Percentiles rank a stretch among this genome's conserved stretches.
These are phyloP conservation scores for Zenarchopterus dispar DNA, from an alignment of 2,797 vertebrate genomes.

Conservation along the genomic window DNA sequence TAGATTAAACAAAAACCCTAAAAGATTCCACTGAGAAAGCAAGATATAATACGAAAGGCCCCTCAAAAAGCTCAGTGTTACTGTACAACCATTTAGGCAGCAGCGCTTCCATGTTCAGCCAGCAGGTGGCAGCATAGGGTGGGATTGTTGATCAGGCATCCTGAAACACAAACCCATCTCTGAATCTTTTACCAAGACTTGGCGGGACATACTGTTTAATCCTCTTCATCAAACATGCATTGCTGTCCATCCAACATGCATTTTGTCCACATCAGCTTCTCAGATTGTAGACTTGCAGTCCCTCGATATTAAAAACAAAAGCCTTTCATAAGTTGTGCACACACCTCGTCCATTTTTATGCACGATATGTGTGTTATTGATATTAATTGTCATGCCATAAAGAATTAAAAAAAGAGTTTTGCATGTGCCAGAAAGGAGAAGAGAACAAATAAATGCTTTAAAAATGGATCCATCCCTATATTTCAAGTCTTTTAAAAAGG, in stretches of 20 bases:
- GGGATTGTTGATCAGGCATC: background rate
- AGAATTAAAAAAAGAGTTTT: too few relatives aligned
- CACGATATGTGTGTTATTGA: background rate
- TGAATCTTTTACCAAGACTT: conserved; percentile 64
- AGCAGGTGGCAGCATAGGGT: conserved; percentile 59
- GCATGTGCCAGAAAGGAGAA: too few relatives aligned
- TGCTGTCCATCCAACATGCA: conserved; percentile 28
- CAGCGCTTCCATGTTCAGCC: conserved; percentile 27
- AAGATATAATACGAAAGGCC: background rate
- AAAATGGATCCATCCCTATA: too few relatives aligned
- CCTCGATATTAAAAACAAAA: background rate
- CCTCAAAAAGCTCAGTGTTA: too few relatives aligned
- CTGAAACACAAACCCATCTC: conserved; percentile 45
- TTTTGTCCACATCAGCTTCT: conserved; percentile 2
- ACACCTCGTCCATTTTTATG: background rate
- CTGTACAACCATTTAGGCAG: background rate
- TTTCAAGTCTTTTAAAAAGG: too few relatives aligned
- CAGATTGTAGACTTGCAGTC: background rate
- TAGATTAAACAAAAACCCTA: too few relatives aligned
- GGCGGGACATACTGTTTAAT: conserved; percentile 29
- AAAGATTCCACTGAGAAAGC: background rate
- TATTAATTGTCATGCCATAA: background rate
- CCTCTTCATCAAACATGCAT: conserved; percentile 49
- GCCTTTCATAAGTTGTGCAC: background rate
- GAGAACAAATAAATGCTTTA: too few relatives aligned